Conservation (phyloP, 2,888 invertebrate genomes). For the Hypena proboscidalis region DNA sequence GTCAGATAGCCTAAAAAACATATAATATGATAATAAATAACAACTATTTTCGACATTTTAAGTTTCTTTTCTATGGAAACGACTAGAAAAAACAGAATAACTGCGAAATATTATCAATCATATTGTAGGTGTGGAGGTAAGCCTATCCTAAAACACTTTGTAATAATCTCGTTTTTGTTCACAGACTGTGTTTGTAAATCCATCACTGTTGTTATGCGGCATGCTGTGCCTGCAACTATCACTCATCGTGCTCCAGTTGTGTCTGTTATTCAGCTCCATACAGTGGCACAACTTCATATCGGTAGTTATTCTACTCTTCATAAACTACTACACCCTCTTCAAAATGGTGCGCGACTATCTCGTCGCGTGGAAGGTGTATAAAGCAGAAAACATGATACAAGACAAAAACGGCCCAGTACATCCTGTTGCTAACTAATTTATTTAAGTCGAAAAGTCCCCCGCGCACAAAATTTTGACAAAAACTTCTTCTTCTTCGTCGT, state of each 20-base stretch:
- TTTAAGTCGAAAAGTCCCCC: constrained; percentile 28
- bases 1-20: no score
- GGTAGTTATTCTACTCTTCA: constrained; percentile 93
- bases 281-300: constrained; percentile 97
- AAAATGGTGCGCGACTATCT: constrained; percentile 95
- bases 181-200: constrained; percentile 95
- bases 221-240: constrained; percentile 89
- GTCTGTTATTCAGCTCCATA: constrained; percentile 90
- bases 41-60: no score
- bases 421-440: constrained; percentile 34
- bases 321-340: constrained; percentile 96
- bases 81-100: no score
- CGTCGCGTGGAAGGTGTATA: constrained; percentile 93
- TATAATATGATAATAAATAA: no score
- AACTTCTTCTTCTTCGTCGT: constrained; percentile 8
- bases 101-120: no score
- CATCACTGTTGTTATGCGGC: constrained; percentile 90
- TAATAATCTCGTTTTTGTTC: constrained; percentile 11
- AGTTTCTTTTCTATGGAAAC: no score
- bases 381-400: constrained; percentile 89
- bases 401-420: constrained; percentile 75
- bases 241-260: constrained; percentile 91
- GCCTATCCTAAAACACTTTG: no score
- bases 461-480: constrained; percentile 45
- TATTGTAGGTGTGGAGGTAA: no score